These are phyloP conservation scores for Galleria mellonella DNA, from an alignment of 1,140 invertebrate genomes.

Conservation along the genomic window DNA sequence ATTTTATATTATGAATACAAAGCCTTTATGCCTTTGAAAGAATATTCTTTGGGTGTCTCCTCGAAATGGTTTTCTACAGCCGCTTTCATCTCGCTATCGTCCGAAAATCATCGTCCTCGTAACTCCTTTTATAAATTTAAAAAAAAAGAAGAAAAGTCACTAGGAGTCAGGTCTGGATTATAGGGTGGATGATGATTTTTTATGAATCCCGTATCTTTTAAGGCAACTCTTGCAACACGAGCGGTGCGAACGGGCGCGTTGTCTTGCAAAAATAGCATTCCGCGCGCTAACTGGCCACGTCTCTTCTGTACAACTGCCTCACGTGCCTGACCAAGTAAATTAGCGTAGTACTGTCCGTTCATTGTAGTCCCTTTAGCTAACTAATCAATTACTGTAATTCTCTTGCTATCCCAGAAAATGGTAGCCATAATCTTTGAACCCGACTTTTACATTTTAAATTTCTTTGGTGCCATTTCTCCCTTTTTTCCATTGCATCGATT, in stretches of 20 bases:
- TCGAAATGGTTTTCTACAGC: neutral
- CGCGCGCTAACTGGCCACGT: slow-evolving; percentile 9
- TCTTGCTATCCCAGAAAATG: too few species aligned
- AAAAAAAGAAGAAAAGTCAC: neutral
- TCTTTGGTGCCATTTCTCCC: too few species aligned
- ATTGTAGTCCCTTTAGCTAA: slow-evolving; percentile 15
- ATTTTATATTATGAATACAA: neutral
- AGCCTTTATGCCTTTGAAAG: neutral
- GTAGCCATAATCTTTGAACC: too few species aligned
- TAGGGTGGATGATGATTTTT: neutral
- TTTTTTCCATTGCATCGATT: too few species aligned
- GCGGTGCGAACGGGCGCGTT: slow-evolving; percentile 14
- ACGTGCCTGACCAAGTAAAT: slow-evolving; percentile 8
- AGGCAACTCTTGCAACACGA: slow-evolving; percentile 6
- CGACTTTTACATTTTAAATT: too few species aligned
- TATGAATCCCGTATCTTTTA: slow-evolving; percentile 4
- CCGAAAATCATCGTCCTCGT: neutral
- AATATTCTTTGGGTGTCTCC: neutral
- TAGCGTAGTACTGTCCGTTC: slow-evolving; percentile 11
- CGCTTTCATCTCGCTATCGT: neutral
- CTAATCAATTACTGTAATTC: slow-evolving; percentile 14
- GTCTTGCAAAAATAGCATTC: slow-evolving; percentile 11
- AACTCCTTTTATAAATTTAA: neutral
- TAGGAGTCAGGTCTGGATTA: neutral
- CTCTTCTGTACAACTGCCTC: slow-evolving; percentile 11